These are phyloP conservation scores for Echeneis naucrates DNA, from an alignment of 2,797 vertebrate species.

Conservation along the genomic window DNA sequence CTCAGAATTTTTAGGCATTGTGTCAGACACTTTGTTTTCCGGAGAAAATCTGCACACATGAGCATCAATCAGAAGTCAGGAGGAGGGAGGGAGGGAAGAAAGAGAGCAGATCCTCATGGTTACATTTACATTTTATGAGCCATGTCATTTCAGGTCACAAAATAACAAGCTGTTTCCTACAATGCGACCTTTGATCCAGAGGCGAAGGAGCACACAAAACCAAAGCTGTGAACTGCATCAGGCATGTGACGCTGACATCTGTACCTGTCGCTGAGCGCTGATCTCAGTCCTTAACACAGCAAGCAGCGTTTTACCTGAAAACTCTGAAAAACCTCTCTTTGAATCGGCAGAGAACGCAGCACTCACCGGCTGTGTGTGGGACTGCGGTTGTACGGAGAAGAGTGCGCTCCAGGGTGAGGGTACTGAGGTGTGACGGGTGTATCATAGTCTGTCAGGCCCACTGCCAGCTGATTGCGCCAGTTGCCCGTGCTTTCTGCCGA, in stretches of 20 bases:
- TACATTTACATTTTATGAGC: neutral
- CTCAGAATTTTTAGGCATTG: slow-evolving; percentile 77
- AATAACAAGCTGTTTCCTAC: slow-evolving; percentile 39
- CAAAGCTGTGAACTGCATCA: slow-evolving; percentile 13
- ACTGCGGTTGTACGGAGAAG: slow-evolving; percentile 86
- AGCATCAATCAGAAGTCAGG: slow-evolving; percentile 37
- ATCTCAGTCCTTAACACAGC: neutral
- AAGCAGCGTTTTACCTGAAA: neutral
- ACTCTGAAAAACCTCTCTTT: neutral
- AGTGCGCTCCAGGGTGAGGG: slow-evolving; percentile 84
- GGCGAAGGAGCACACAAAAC: slow-evolving; percentile 11
- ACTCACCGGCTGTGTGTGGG: slow-evolving; percentile 91
- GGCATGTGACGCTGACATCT: slow-evolving; percentile 14
- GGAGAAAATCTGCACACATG: slow-evolving; percentile 77
- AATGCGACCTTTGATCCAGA: slow-evolving; percentile 16
- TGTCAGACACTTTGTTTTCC: slow-evolving; percentile 82
- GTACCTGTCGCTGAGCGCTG: slow-evolving; percentile 9
- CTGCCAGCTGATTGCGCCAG: slow-evolving; percentile 89
- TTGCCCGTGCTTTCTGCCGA: slow-evolving; percentile 90
- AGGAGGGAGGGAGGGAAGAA: slow-evolving; percentile 24
- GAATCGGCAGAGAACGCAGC: neutral
- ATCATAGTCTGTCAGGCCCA: slow-evolving; percentile 88
- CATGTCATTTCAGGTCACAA: slow-evolving; percentile 43
- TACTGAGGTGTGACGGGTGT: slow-evolving; percentile 83
- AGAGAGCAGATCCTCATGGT: slow-evolving; percentile 31